Conservation (phyloP, 2,113 vertebrate genomes). For the Elachura formosa region DNA sequence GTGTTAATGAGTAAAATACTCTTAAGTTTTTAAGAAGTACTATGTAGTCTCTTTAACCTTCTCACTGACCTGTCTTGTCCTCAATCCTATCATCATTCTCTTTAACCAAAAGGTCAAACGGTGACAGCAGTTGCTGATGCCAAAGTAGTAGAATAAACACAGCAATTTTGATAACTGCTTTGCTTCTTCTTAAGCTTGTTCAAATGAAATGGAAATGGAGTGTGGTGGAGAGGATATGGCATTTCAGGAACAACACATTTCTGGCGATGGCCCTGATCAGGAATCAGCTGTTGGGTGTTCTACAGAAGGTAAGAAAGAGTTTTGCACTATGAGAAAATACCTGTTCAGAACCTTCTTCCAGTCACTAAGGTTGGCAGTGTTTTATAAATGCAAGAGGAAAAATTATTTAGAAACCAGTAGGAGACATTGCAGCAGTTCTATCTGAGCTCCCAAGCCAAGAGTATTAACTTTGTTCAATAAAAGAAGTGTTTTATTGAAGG, state of each 20-base stretch:
- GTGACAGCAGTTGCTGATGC: background rate
- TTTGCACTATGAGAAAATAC: background rate
- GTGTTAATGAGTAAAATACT: background rate
- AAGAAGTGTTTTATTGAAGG: background rate
- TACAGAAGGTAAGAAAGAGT: constrained; percentile 65
- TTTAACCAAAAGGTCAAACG: background rate
- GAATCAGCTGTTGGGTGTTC: constrained; percentile 47
- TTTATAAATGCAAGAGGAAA: background rate
- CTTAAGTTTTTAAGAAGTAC: background rate
- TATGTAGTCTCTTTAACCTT: background rate
- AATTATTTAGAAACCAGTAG: background rate
- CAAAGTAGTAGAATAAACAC: background rate
- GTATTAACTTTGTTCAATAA: background rate
- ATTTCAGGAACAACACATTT: constrained; percentile 48
- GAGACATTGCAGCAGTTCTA: background rate
- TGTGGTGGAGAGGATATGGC: constrained; percentile 19
- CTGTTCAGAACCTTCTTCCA: background rate
- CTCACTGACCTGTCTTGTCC: background rate
- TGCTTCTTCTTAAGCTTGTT: constrained; percentile 63
- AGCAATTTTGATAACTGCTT: background rate
- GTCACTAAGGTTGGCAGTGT: background rate
- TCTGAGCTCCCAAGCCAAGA: background rate
- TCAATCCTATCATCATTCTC: background rate
- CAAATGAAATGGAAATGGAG: constrained; percentile 70
- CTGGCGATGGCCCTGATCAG: background rate